Evolutionary conservation across 2,888 invertebrate genomes (phyloP), one percentile per base, ranked within the genome.

Genomic region (Brenthis hecate): DNA sequence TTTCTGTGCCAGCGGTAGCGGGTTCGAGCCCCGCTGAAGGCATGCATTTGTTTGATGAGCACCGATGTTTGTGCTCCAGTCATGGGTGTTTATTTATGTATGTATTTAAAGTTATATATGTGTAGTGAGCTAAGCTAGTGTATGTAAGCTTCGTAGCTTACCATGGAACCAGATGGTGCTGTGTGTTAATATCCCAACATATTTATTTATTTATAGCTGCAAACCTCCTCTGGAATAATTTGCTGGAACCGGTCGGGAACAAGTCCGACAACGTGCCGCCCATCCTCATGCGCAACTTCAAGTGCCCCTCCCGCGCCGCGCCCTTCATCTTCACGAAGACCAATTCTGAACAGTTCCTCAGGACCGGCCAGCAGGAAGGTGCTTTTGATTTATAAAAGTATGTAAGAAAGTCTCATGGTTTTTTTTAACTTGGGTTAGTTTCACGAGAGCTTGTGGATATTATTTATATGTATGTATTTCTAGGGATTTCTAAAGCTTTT

Each of bases 211-310:
- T 28, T 28, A 28, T 28, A 28, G 96, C 94, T 55, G 96, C 96
- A 0, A 96, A 96, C 80, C 91, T 96, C 53, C 86, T 96, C 0
- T 96, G 96, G 96, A 96, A 96, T 87, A 96, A 96, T 80, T 89
- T 96, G 71, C 81, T 96, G 28, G 95, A 96, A 79, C 96, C 96
- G 0, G 94, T 95, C 3, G 95, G 96, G 36, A 91, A 93, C 75
- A 96, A 96, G 81, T 94, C 94, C 0, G 90, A 91, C 62, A 85
- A 83, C 61, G 91, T 86, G 11, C 83, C 94, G n/a, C 94, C 94
- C 0, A 86, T 93, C 16, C 86, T 96, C 65, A 86, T 96, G 83
- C 93, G 94, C 58, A 90, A 88, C 32, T 94, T 96, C 80, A 85
- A 91, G 65, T 96, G 96, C 71, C 96, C 96, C 0, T 88, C 91